phyloP scores from a whole-genome alignment of 1,140 invertebrate species.

The Melipona quadrifasciata region DNA sequence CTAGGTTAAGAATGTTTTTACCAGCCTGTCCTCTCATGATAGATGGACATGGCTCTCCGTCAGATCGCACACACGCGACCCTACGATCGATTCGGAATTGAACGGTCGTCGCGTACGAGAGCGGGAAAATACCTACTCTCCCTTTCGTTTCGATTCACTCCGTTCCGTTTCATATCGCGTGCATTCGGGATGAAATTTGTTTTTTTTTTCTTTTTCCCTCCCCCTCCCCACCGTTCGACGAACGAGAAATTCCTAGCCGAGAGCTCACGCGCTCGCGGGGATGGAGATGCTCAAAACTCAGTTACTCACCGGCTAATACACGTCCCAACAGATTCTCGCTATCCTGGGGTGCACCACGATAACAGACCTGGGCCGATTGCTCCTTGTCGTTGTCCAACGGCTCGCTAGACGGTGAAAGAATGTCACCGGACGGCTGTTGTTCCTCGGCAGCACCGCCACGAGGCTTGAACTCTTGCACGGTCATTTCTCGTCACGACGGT shows the following conservation, averaged over 20 bases:
- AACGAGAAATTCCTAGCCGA: not conserved
- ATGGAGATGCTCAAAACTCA: not conserved
- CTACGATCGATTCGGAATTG: conserved; percentile 12
- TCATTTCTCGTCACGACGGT: conserved; percentile 69
- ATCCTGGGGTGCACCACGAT: conserved; percentile 69
- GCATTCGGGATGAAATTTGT: not conserved
- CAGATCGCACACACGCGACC: not conserved
- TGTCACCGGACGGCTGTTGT: conserved; percentile 73
- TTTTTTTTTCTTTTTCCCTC: not conserved
- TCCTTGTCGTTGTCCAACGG: conserved; percentile 75
- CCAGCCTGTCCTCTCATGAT: not conserved
- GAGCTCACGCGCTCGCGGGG: not conserved
- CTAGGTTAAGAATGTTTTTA: conserved; percentile 55
- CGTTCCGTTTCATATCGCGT: not conserved
- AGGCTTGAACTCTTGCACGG: conserved; percentile 80
- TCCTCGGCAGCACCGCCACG: conserved; percentile 71
- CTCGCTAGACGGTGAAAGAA: conserved; percentile 73
- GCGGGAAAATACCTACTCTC: conserved; percentile 56
- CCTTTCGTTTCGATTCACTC: conserved; percentile 48
- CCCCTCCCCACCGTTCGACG: too few relatives aligned
- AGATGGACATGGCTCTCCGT: not conserved
- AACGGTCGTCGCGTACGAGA: conserved; percentile 16
- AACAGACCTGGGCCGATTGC: conserved; percentile 43
- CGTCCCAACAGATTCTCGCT: conserved; percentile 81
- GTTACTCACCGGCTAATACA: conserved; percentile 79